Evolutionary conservation across 2,113 vertebrate species (phyloP).

Genomic region (Tyto alba): DNA sequence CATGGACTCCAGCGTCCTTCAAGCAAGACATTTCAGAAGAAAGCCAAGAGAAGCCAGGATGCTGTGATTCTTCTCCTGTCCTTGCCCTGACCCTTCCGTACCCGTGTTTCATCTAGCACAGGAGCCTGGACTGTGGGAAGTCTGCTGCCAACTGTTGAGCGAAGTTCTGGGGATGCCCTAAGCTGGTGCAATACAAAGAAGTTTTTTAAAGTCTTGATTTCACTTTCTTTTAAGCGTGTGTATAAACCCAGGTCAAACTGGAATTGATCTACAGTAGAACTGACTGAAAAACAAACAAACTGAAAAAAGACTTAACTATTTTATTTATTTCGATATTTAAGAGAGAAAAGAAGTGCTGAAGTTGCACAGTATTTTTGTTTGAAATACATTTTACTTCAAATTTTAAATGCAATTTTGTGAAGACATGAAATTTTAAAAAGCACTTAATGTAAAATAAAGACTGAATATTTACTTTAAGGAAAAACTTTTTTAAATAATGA

Average conservation of each 20-base stretch:
- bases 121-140: constrained; percentile 64
- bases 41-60: constrained; percentile 46
- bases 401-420: constrained; percentile 74
- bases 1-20: constrained; percentile 60
- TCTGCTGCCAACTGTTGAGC: constrained; percentile 43
- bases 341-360: constrained; percentile 69
- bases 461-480: constrained; percentile 72
- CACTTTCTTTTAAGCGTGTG: constrained; percentile 64
- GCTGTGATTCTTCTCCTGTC: constrained; percentile 50
- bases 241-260: constrained; percentile 71
- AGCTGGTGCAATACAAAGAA: constrained; percentile 77
- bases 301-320: constrained; percentile 72
- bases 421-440: constrained; percentile 71
- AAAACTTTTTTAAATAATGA: constrained; percentile 66
- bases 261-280: constrained; percentile 68
- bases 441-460: constrained; percentile 78
- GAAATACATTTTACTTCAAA: constrained; percentile 73
- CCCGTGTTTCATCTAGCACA: constrained; percentile 58
- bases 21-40: constrained; percentile 73
- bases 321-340: constrained; percentile 84
- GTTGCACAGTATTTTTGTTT: constrained; percentile 79
- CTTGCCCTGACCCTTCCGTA: constrained; percentile 53
- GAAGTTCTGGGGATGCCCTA: constrained; percentile 69
- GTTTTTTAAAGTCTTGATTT: constrained; percentile 58
- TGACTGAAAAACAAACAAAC: constrained; percentile 69